Evolutionary conservation across 2,113 vertebrate species (phyloP), one percentile per base, ranked within the genome.

Genomic region (Polyodon spathula): DNA sequence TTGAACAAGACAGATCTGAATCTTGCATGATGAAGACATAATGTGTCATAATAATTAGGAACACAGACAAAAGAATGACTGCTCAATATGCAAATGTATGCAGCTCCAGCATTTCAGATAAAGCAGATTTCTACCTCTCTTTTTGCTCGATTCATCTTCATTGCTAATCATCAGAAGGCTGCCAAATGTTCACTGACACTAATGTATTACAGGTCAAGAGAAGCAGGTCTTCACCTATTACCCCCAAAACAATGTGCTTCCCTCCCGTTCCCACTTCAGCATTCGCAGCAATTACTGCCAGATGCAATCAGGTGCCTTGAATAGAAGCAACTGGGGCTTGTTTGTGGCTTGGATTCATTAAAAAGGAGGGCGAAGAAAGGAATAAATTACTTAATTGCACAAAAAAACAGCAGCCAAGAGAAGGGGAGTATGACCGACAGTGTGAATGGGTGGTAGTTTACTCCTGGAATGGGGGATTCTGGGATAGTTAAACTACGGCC

Each of bases 331-430:
- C 92, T 90, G 82, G 89, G 89, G 92, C 93, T 95, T 97, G 95
- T 97, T 98, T 98, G 95, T 94, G 95, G 92, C 92, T 93, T 90
- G 68, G 91, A 90, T 95, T 97, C 93, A 97, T 97, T 96, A 97
- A 86, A 94, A 94, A 95, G 93, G 90, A 88, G 90, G 92, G 89
- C 81, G 87, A 98, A 97, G 93, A 98, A 97, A 97, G 93, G 95
- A 97, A 97, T 97, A 97, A 98, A 98, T 97, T 95, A 97, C 93
- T 97, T 97, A 97, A 97, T 97, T 98, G 93, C 89, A 92, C 88
- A 92, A 94, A 94, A 93, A 93, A 93, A 96, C 92, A 89, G 90
- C 88, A 89, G 92, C 86, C 85, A 86, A 90, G 89, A 89, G 84
- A 81, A 86, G 84, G 88, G 78, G 84, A 87, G 86, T 87, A 84